Base-by-base conservation (phyloP, 2,113 vertebrate species). In the Aspiorhynchus laticeps region DNA sequence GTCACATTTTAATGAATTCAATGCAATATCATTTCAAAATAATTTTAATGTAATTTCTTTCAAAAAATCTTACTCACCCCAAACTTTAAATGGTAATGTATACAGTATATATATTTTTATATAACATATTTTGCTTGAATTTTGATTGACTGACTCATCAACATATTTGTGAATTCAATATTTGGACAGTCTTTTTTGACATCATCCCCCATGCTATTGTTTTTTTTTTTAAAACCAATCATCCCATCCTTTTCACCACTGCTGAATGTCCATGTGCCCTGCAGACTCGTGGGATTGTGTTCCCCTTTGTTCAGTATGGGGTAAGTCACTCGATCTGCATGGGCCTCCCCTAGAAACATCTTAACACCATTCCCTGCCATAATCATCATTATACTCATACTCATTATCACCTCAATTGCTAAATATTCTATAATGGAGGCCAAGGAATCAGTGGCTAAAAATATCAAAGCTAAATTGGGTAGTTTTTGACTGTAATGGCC, bases 241-340 rank as follows among this genome's bases (percentile, higher is more conserved):
- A 65, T 74, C 28, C 71, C 80, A 86, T 86, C 41, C 31, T 41
- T 26, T 28, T 76, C 79, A 51, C 67, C 78, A 76, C 17, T 82
- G 41, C 74, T 84, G 33, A 78, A 84, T 86, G 85, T 86, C 81
- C 81, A 78, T 87, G 90, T 88, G 71, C 89, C 88, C 86, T 89
- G 90, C 94, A 95, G 95, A 92, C 93, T 95, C 92, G 92, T 94
- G 91, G 93, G 93, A 92, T 88, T 95, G 94, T 95, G 94, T 93
- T 93, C 93, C 90, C 93, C 93, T 92, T 88, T 95, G 90, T 76
- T 83, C 78, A 94, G 91, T 92, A 93, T 92, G 91, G 94, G 95
- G 95, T 95, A 94, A 95, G 95, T 95, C 87, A 92, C 88, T 90
- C 90, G 89, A 89, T 88, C 87, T 88, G 93, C 92, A 93, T 87